phyloP scores from a whole-genome alignment of 2,888 invertebrate genomes.

The Metopia argyrocephala region DNA sequence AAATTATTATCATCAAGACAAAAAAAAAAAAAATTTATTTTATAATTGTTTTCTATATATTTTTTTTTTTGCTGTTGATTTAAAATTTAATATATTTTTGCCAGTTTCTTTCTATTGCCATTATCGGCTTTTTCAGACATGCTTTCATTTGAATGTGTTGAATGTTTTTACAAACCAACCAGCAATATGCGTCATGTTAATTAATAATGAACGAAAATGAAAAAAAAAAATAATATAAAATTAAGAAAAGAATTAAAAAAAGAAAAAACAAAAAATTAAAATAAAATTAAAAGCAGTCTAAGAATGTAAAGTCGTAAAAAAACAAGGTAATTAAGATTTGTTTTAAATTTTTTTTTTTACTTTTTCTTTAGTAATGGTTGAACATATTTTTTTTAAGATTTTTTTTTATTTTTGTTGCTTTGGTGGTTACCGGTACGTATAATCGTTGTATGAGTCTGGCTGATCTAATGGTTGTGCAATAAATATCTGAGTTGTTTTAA shows the following conservation, averaged over 20 bases:
- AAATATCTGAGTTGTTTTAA: slow-evolving; percentile 64
- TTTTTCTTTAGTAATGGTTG: slow-evolving; percentile 3
- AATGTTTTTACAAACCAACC: slow-evolving; percentile 20
- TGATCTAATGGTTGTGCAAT: slow-evolving; percentile 49
- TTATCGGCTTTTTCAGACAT: not conserved
- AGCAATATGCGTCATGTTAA: slow-evolving; percentile 44
- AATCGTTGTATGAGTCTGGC: not conserved
- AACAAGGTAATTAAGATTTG: slow-evolving; percentile 75
- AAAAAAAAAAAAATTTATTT: no score
- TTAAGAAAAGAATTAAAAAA: slow-evolving; percentile 19
- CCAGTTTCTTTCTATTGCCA: not conserved
- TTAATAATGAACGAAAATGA: slow-evolving; percentile 42
- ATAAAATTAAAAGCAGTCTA: slow-evolving; percentile 36
- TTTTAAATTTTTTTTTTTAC: slow-evolving; percentile 56
- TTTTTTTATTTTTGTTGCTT: slow-evolving; percentile 10
- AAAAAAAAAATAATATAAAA: slow-evolving; percentile 63
- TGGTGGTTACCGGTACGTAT: slow-evolving; percentile 19
- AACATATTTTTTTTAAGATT: slow-evolving; percentile 3
- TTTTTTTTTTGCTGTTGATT: no score
- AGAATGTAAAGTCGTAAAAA: slow-evolving; percentile 55
- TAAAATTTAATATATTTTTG: not conserved
- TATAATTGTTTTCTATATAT: no score
- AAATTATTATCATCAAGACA: no score
- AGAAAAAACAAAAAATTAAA: not conserved
- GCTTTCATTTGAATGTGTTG: not conserved